Percentiles rank a stretch among this genome's conserved stretches.
These are phyloP conservation scores for Caenorhabditis wallacei DNA, from an alignment of 2,888 invertebrate genomes.

Conservation along the genomic window DNA sequence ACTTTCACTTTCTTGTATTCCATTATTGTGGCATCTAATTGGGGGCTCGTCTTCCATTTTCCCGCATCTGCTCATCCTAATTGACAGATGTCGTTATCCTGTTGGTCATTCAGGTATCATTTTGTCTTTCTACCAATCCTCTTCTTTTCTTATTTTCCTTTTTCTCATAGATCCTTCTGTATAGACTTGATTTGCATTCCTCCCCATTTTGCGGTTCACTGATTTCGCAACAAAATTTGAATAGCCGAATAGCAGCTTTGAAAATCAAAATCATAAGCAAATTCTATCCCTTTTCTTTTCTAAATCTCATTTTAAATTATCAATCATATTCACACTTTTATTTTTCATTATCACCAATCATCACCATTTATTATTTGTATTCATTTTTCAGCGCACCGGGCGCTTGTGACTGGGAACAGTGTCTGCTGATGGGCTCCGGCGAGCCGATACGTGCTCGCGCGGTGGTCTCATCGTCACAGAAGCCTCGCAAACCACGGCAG, in stretches of 20 bases:
- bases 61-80: slow-evolving; percentile 57
- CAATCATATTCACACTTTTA: slow-evolving; percentile 39
- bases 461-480: slow-evolving; percentile 59
- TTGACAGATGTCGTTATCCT: slow-evolving; percentile 51
- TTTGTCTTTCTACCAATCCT: slow-evolving; percentile 2
- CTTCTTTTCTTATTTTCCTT: slow-evolving; percentile 4
- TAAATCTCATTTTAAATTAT: slow-evolving; percentile 3
- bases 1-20: slow-evolving; percentile 59
- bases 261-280: slow-evolving; percentile 25
- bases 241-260: slow-evolving; percentile 45
- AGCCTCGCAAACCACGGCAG: slow-evolving; percentile 81
- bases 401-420: slow-evolving; percentile 72
- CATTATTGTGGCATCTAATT: slow-evolving; percentile 53
- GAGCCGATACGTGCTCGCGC: slow-evolving; percentile 68
- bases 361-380: slow-evolving; percentile 10
- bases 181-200: slow-evolving; percentile 50
- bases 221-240: slow-evolving; percentile 57
- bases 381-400: slow-evolving; percentile 66
- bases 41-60: slow-evolving; percentile 46
- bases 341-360: background rate
- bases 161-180: slow-evolving; percentile 34
- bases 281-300: slow-evolving; percentile 10
- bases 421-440: slow-evolving; percentile 73
- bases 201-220: slow-evolving; percentile 56
- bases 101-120: slow-evolving; percentile 51